Conservation (phyloP, 2,797 vertebrate genomes). For the Anableps anableps region DNA sequence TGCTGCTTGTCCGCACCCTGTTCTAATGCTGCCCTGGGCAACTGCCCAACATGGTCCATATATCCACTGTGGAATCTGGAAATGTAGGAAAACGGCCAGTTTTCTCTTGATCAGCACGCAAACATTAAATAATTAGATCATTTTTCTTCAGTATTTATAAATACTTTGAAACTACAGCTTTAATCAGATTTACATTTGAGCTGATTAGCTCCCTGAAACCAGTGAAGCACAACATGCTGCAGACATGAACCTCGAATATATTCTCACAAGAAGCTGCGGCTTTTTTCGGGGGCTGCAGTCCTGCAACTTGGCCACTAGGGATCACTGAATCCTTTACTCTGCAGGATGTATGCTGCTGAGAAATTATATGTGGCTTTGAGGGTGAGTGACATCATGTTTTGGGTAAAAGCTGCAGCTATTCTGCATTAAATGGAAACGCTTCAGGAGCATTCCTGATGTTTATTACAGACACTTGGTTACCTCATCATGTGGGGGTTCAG, state of each 20-base stretch:
- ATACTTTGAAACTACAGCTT: background rate
- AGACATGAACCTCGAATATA: background rate
- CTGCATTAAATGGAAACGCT: background rate
- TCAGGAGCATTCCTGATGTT: background rate
- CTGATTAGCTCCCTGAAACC: background rate
- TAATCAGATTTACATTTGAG: too few species aligned
- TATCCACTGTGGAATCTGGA: too few species aligned
- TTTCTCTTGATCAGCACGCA: background rate
- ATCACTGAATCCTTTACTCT: background rate
- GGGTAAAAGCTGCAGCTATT: background rate
- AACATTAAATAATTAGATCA: background rate
- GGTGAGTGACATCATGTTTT: background rate
- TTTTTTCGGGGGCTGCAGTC: background rate
- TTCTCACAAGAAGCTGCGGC: background rate
- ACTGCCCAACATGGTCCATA: too few species aligned
- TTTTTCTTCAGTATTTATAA: background rate
- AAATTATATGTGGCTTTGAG: background rate
- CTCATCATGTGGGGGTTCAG: background rate
- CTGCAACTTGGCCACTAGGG: background rate
- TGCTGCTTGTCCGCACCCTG: too few species aligned
- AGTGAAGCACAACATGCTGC: background rate
- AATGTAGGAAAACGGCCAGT: background rate
- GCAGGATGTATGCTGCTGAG: background rate
- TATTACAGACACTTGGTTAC: background rate
- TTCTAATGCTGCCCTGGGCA: too few species aligned